Evolutionary conservation across 2,797 vertebrate genomes (phyloP), one percentile per base, ranked within the genome.

Genomic region (Tarsius wallacei): DNA sequence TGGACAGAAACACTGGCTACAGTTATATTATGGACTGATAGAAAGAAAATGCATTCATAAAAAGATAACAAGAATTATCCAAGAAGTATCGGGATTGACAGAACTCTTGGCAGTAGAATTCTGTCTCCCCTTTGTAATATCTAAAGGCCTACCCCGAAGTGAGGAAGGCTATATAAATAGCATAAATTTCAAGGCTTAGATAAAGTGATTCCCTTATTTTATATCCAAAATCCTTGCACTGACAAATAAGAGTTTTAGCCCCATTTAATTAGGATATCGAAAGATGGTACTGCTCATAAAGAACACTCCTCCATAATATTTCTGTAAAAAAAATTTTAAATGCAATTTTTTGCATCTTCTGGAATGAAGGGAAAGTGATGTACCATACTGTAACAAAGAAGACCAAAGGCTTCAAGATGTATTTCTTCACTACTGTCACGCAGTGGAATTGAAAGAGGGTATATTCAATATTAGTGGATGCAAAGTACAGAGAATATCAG

Each of bases 401-500:
- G 76, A 82, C 36, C 16, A 81, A 87, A 11, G 61, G 84, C 92
- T 96, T 95, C 53, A 94, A 63, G 31, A 71, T 87, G 49, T 74
- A 26, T 90, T 83, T 28, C 57, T 1, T 85, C 11, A 28, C 96
- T 87, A 36, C 24, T 86, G 28, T 92, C 81, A 78, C 0, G 0
- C 4, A 63, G 1, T 7, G 93, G 77, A 33, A 64, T 49, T 36
- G 51, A 77, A 78, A 10, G 4, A 28, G 31, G 42, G 47, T 66
- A 0, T 57, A 87, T 26, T 49, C 74, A 55, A 6, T n/a, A 3
- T 63, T 55, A 21, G 8, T 47, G 74, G 28, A 49, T 49, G 7
- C 26, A 93, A 86, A 51, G n/a, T 24, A 9, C 61, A 97, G 71
- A 64, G 89, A 95, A 22, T 16, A 93, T 77, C 95, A 82, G 53